A percentile compares a stretch with the other conserved stretches of the same genome.
These are phyloP conservation scores for Eucidaris tribuloides DNA, from an alignment of 35 echinoderm and acorn worm species.

Conservation along the genomic window DNA sequence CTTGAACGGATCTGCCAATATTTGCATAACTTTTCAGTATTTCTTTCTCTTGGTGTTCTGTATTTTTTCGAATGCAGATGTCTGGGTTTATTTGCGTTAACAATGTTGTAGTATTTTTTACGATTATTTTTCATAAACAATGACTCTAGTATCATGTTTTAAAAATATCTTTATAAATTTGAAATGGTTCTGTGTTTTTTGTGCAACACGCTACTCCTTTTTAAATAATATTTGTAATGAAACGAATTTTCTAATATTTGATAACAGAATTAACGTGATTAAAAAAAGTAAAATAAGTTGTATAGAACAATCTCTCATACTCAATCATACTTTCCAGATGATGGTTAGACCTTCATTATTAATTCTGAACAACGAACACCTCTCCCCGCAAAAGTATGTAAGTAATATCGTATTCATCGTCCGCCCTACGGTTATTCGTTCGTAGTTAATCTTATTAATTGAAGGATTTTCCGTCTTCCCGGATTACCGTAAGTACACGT, in stretches of 20 bases:
- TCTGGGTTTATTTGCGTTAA: too few species aligned
- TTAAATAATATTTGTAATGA: not conserved
- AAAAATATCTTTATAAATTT: not conserved
- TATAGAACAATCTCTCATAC: not conserved
- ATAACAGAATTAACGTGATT: not conserved
- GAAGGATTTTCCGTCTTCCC: too few species aligned
- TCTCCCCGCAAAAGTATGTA: not conserved
- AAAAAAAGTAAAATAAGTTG: not conserved
- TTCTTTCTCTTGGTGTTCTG: not conserved
- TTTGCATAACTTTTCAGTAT: not conserved
- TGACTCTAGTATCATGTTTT: not conserved
- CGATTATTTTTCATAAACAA: too few species aligned
- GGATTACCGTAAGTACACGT: too few species aligned
- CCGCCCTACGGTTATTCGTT: not conserved
- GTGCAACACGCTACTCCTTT: not conserved
- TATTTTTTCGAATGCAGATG: not conserved
- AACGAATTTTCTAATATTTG: not conserved
- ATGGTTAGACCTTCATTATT: not conserved
- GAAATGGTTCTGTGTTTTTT: not conserved
- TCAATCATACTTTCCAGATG: not conserved
- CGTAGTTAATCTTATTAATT: too few species aligned
- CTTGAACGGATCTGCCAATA: not conserved
- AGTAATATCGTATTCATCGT: not conserved
- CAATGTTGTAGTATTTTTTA: too few species aligned
- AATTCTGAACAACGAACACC: not conserved